Evolutionary conservation across 1,140 invertebrate species (phyloP).

Genomic region (Atta colombica): DNA sequence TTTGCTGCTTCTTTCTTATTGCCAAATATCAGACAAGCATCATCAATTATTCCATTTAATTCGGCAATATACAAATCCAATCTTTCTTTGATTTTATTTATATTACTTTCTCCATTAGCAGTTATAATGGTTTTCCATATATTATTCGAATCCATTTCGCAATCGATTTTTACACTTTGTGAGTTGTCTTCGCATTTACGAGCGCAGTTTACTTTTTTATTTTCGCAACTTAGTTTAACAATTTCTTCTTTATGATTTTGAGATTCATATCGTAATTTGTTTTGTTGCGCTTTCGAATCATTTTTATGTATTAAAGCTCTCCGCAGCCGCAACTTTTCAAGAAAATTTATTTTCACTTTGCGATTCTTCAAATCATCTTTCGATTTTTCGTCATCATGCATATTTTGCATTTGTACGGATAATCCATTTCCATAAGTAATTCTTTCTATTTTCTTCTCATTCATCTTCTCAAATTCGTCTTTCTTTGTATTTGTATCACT

Average conservation of each 20-base stretch:
- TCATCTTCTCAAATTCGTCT: not conserved
- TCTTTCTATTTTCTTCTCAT: not conserved
- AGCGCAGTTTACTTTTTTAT: not conserved
- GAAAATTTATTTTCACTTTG: slow-evolving; percentile 4
- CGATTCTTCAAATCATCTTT: not conserved
- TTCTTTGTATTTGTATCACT: not conserved
- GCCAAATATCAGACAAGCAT: slow-evolving; percentile 56
- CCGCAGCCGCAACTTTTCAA: not conserved
- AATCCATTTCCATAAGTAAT: too few relatives aligned
- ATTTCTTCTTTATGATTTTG: not conserved
- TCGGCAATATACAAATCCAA: slow-evolving; percentile 69
- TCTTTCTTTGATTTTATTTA: slow-evolving; percentile 52
- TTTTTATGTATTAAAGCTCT: not conserved
- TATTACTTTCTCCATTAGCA: not conserved
- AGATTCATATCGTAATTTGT: not conserved
- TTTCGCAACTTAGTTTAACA: not conserved
- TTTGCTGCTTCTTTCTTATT: not conserved
- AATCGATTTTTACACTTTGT: slow-evolving; percentile 12
- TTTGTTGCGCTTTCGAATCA: not conserved
- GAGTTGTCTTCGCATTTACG: not conserved
- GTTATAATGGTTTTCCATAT: not conserved
- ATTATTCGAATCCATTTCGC: not conserved
- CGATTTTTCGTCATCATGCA: not conserved
- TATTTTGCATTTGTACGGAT: not conserved
- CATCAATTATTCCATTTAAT: slow-evolving; percentile 71